Conservation (phyloP, 2,797 vertebrate species). For the Ammospiza maritima region DNA sequence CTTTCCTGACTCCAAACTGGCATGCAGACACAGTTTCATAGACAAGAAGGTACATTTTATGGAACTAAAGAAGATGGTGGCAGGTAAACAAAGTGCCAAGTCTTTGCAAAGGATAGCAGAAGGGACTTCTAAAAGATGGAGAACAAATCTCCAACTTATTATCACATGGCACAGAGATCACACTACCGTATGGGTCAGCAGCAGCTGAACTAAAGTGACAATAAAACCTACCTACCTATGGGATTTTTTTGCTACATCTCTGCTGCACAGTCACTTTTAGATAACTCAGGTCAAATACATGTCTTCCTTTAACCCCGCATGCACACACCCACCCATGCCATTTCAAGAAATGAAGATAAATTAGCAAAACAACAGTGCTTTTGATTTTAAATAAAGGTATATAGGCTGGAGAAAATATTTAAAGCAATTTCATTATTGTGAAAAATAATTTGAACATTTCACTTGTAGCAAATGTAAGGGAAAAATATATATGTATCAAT, state of each 20-base stretch:
- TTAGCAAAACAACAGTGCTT: neutral
- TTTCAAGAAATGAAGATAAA: neutral
- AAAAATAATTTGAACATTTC: neutral
- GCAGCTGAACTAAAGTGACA: neutral
- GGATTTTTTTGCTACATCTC: neutral
- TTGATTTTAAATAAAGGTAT: neutral
- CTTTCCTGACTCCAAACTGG: neutral
- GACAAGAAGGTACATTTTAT: neutral
- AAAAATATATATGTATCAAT: neutral
- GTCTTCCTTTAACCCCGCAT: neutral
- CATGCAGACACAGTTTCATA: neutral
- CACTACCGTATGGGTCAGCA: neutral
- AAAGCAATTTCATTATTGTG: neutral
- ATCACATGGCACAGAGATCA: neutral
- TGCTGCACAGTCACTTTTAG: neutral
- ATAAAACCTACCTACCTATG: neutral
- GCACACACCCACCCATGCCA: fast-evolving
- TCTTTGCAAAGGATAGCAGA: neutral
- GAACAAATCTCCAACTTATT: neutral
- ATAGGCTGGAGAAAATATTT: neutral
- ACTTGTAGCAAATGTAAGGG: neutral
- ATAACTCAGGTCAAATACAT: neutral
- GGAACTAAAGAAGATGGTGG: neutral
- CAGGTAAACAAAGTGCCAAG: neutral
- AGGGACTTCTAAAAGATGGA: neutral